Conservation (phyloP, 2,797 vertebrate genomes). For the Pangasius macronema region DNA sequence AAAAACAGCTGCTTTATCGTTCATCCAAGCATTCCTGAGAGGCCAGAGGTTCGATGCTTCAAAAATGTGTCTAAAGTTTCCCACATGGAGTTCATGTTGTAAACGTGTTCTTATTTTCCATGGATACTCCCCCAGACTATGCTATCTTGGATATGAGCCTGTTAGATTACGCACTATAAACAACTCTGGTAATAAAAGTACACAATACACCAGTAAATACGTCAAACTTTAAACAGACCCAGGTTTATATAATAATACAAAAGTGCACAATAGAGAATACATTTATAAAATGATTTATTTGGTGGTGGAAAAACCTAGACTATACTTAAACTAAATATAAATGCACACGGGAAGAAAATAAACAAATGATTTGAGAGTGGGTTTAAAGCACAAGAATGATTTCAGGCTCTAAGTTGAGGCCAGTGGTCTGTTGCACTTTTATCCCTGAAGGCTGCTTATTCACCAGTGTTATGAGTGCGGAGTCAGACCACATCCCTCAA, state of each 20-base stretch:
- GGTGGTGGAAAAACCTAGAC: not conserved
- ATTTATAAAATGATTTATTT: constrained; percentile 7
- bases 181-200: not conserved
- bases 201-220: constrained; percentile 13
- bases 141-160: not conserved
- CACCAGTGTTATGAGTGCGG: constrained; percentile 24
- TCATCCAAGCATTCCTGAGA: constrained; percentile 69
- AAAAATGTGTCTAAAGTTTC: constrained; percentile 74
- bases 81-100: constrained; percentile 60
- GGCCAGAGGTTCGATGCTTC: constrained; percentile 63
- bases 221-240: not conserved
- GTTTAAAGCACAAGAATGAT: constrained; percentile 38
- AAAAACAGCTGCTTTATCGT: constrained; percentile 55
- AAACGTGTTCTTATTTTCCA: constrained; percentile 62
- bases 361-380: constrained; percentile 39
- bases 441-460: constrained; percentile 37
- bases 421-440: constrained; percentile 38
- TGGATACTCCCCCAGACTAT: constrained; percentile 3
- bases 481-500: constrained; percentile 31
- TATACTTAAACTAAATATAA: constrained; percentile 35
- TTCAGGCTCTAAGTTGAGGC: constrained; percentile 30
- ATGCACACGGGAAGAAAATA: constrained; percentile 27
- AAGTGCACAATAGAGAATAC: not conserved
- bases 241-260: constrained; percentile 13
- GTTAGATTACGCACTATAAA: constrained; percentile 9